Evolutionary conservation across 1,140 invertebrate species (phyloP).

Genomic region (Frieseomelitta varia): DNA sequence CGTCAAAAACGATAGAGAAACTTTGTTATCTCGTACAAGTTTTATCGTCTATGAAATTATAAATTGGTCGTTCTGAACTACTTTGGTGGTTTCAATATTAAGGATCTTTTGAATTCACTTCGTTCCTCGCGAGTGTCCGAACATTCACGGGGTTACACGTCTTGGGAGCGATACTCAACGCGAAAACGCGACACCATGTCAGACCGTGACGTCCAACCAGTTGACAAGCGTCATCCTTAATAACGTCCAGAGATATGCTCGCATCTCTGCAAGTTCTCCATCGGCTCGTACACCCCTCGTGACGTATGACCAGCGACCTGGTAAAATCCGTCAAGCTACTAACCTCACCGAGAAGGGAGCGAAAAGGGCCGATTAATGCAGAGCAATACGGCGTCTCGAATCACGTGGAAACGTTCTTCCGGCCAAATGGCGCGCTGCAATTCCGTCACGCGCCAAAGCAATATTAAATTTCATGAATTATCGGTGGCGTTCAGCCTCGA

Average conservation of each 20-base stretch:
- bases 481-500: background rate
- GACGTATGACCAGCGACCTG: constrained; percentile 21
- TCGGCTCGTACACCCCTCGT: background rate
- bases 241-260: background rate
- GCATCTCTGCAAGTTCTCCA: constrained; percentile 2
- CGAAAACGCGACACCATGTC: background rate
- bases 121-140: no score
- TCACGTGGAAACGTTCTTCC: constrained; percentile 1
- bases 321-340: constrained; percentile 4
- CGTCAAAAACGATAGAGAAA: no score
- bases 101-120: no score
- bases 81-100: no score
- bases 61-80: no score
- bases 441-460: background rate
- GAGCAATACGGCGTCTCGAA: background rate
- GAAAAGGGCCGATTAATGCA: constrained; percentile 14
- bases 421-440: background rate
- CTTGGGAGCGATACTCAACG: background rate
- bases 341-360: no score
- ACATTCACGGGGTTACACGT: background rate
- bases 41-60: no score
- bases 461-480: constrained; percentile 36
- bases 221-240: constrained; percentile 27
- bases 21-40: no score
- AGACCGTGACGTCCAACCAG: background rate